Percentiles rank a stretch among this genome's conserved stretches.
These are phyloP conservation scores for Diadegma fenestrale DNA, from an alignment of 2,888 invertebrate species.

Conservation along the genomic window DNA sequence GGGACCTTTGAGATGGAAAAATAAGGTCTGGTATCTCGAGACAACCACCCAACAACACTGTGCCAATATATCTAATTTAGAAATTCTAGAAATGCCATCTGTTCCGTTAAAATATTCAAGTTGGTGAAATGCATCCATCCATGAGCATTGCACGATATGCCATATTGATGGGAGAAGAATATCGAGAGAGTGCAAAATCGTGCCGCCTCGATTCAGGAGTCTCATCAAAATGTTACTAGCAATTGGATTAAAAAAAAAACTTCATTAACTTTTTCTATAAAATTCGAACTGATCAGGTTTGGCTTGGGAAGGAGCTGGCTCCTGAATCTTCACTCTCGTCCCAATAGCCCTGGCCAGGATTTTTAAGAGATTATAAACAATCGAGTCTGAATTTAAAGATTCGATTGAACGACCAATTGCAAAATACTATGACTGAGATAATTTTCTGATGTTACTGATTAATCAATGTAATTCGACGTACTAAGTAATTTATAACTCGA, in stretches of 20 bases:
- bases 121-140: slow-evolving; percentile 30
- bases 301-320: no score
- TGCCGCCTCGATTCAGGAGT: not conserved
- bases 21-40: slow-evolving; percentile 8
- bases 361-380: no score
- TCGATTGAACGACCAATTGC: no score
- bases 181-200: not conserved
- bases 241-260: not conserved
- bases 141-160: not conserved
- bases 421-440: not conserved
- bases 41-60: slow-evolving; percentile 17
- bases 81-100: slow-evolving; percentile 39
- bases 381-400: no score
- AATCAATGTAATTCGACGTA: not conserved
- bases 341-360: no score
- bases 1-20: slow-evolving; percentile 32
- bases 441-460: not conserved
- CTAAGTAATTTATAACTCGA: not conserved
- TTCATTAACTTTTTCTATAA: not conserved
- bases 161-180: not conserved
- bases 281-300: not conserved
- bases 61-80: slow-evolving; percentile 73
- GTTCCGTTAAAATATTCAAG: not conserved
- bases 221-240: not conserved
- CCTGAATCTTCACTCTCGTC: no score